Evolutionary conservation across 2,113 vertebrate genomes (phyloP).

Genomic region (Acanthochromis polyacanthus): DNA sequence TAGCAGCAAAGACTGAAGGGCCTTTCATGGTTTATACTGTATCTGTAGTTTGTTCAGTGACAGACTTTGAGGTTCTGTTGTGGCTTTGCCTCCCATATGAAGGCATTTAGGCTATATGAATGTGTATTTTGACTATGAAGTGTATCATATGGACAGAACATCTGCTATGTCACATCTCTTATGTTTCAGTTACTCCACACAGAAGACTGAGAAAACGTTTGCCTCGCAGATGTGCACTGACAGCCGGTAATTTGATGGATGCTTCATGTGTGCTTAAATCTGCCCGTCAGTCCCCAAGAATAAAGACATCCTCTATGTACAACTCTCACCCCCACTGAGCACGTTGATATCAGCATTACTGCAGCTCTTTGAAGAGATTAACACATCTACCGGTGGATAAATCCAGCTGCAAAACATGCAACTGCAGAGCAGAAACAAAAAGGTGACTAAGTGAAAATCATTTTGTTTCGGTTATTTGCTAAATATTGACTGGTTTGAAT

Average conservation of each 20-base stretch:
- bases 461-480: too few species aligned
- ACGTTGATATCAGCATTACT: conserved; percentile 39
- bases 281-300: conserved; percentile 16
- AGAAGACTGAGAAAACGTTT: conserved; percentile 36
- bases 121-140: conserved; percentile 44
- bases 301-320: conserved; percentile 18
- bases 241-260: conserved; percentile 53
- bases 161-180: conserved; percentile 67
- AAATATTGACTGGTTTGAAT: background rate
- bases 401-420: background rate
- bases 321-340: conserved; percentile 13
- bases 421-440: background rate
- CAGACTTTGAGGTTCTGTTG: conserved; percentile 67
- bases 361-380: background rate
- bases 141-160: conserved; percentile 54
- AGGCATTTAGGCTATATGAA: conserved; percentile 55
- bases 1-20: conserved; percentile 59
- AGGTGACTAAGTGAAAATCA: background rate
- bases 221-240: conserved; percentile 59
- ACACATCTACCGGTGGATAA: conserved; percentile 17
- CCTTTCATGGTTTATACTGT: conserved; percentile 68
- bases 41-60: conserved; percentile 67
- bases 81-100: conserved; percentile 54
- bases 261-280: conserved; percentile 42
- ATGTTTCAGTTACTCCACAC: conserved; percentile 43